Base-by-base conservation (phyloP, 2,113 vertebrate genomes). In the Bombycilla garrulus region DNA sequence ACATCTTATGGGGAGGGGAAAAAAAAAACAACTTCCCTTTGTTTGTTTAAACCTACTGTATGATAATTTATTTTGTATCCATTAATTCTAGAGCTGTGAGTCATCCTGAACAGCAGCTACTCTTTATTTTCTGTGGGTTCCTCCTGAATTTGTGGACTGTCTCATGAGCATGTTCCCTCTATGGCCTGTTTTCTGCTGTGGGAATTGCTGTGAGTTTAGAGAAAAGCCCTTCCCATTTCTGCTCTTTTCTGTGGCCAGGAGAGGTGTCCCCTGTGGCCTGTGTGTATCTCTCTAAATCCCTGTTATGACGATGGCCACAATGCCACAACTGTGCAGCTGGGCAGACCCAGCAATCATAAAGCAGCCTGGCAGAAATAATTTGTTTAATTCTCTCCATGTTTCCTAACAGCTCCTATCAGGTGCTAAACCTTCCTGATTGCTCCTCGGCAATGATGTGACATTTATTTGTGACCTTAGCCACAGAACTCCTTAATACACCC, bases 51-150 rank as follows among this genome's bases (percentile, higher is more conserved):
- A 57, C 26, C 2, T 74, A 60, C 80, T 81, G 33, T 92, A 92
- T 33, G 58, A 54, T 94, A 71, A 90, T 92, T 96, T 95, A 87
- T 88, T 94, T 93, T 54, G 62, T 62, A 66, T 86, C 47, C 56
- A 47, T 95, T 84, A 77, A 58, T 95, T 93, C 65, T 83, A 44
- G 57, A 53, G 20, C 76, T 60, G 20, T 97, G 90, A 95, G 35
- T 92, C 90, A 90, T 81, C 18, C 48, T 71, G 56, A 74, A 36
- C 36, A 80, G 38, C 17, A 74, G 33, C 38, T 64, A 62, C 26
- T 70, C 24, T 67, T 94, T 53, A 16, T 88, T 91, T 96, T 78
- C 60, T 74, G 33, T 77, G 35, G 23, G 35, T 54, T 74, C 35
- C 24, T 92, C 29, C 71, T 70, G 29, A 35, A 38, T 88, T 47